Base-by-base conservation (phyloP, 1,140 invertebrate genomes). In the Drosophila paulistorum region DNA sequence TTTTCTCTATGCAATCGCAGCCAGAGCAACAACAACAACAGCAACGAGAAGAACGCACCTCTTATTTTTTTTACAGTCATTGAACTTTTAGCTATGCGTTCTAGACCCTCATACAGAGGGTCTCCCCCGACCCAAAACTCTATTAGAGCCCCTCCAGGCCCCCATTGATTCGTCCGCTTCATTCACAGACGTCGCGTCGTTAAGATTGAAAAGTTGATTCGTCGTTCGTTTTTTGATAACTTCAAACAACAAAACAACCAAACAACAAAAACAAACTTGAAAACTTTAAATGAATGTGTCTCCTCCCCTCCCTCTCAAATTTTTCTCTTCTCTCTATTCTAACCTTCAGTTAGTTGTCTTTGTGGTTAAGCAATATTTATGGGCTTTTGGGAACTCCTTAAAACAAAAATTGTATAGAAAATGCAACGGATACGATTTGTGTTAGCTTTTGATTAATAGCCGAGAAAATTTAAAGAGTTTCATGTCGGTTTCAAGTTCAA, bases 81-180 rank as follows among this genome's bases (percentile, higher is more conserved):
- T 89, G 84, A 89, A 89, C 84, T 89, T 89, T 89, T 81, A 89
- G 84, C 84, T 89, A 89, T 89, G 84, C 71, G 77, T 81, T 55
- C 51, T 59, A 30, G 30, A 30, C 30, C 30, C 35, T 37, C 35
- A 9, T 37, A 9, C 35, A 7, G 30, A 30, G 30, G 6, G 30
- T 63, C 69, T 63, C 69, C 61, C 77, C 59, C 51, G 3, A 23
- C 17, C 2, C 51, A 60, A 58, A 41, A 70, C 37, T 37, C 66
- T 62, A 71, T 68, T 71, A 75, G 10, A 13, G 37, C 37, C 65
- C 37, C 41, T 30, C 30, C 35, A 14, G 26, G 14, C 55, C 51
- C 35, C 64, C 62, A 65, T 58, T 62, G 37, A 54, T 74, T 75
- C 60, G 6, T 30, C 23, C 55, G 37, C 67, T 65, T 39, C 62